These are phyloP conservation scores for Piliocolobus tephrosceles DNA, from an alignment of 2,113 vertebrate species.

Conservation along the genomic window DNA sequence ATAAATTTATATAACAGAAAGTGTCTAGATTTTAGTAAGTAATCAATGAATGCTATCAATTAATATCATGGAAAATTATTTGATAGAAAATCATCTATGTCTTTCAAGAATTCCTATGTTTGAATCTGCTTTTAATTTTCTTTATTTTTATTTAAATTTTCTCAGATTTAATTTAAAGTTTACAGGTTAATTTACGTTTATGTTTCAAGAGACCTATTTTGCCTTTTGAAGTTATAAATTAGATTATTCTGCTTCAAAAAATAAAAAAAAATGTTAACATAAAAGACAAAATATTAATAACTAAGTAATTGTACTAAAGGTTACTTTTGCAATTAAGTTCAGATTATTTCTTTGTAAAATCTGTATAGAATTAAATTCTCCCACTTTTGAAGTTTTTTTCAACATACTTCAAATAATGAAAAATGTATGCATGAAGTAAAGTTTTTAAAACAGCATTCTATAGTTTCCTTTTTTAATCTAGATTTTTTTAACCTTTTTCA, in stretches of 20 bases:
- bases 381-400: background rate
- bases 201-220: background rate
- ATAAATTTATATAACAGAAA: background rate
- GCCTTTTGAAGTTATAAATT: background rate
- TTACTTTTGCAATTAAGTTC: conserved; percentile 11
- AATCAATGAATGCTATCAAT: background rate
- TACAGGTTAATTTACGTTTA: background rate
- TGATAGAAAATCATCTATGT: background rate
- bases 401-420: background rate
- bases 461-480: conserved; percentile 62
- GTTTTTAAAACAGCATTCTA: conserved; percentile 45
- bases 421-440: conserved; percentile 5
- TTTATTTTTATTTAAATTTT: background rate
- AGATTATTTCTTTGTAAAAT: background rate
- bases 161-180: background rate
- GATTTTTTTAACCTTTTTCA: conserved; percentile 51
- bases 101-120: background rate
- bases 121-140: background rate
- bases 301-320: background rate
- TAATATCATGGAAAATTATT: background rate
- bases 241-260: background rate
- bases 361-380: background rate
- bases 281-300: background rate
- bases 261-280: background rate
- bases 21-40: background rate